phyloP scores from a whole-genome alignment of 2,888 invertebrate genomes.

The Ectobius pallidus region DNA sequence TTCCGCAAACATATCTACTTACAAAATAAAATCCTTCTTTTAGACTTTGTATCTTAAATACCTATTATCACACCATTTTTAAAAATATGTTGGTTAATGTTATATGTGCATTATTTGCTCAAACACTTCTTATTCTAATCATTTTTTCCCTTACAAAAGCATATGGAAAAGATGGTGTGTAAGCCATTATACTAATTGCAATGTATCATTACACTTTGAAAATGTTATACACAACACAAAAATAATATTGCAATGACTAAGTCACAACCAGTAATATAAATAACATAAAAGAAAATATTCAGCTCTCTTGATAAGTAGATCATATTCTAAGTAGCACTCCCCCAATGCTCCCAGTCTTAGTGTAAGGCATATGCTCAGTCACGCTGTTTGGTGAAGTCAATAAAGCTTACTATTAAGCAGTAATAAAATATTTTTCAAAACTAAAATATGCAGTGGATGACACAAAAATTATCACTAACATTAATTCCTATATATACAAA shows the following conservation, averaged over 20 bases:
- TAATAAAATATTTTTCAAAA: background rate
- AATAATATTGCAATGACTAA: background rate
- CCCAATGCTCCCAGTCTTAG: background rate
- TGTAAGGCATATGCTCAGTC: conserved; percentile 24
- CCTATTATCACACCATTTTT: no score
- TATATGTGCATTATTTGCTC: no score
- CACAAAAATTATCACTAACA: background rate
- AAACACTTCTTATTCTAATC: no score
- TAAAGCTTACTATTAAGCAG: background rate
- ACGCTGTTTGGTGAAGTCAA: background rate
- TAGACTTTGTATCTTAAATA: no score
- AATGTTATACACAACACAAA: background rate
- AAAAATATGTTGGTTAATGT: no score
- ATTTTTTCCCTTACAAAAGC: no score
- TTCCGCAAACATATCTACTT: no score
- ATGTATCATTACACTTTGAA: background rate
- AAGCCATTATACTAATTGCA: background rate
- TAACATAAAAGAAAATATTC: conserved; percentile 3
- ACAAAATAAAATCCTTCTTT: no score
- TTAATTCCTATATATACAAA: conserved; percentile 1
- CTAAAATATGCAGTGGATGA: conserved; percentile 7
- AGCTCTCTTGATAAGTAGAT: conserved; percentile 20
- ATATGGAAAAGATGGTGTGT: conserved; percentile 12
- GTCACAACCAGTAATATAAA: conserved; percentile 19
- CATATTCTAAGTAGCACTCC: background rate